phyloP scores from a whole-genome alignment of 2,113 vertebrate genomes.

The Halichoerus grypus region DNA sequence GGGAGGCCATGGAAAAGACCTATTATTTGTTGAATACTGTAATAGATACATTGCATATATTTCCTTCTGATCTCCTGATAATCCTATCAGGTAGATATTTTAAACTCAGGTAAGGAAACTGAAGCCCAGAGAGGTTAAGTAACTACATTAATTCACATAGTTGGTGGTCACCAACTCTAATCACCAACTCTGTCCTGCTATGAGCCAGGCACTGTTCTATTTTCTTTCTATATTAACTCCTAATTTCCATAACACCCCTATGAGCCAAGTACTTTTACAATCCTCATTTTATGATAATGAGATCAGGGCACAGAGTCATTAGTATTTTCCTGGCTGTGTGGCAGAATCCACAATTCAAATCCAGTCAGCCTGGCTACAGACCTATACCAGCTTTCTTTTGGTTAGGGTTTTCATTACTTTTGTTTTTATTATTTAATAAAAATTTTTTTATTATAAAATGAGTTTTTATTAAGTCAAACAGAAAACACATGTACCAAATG shows the following conservation, averaged over 20 bases:
- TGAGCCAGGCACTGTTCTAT: neutral
- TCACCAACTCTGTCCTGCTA: neutral
- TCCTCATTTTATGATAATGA: neutral
- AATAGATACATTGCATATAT: neutral
- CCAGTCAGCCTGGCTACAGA: neutral
- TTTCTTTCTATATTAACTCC: neutral
- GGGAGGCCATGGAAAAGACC: neutral
- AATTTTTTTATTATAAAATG: neutral
- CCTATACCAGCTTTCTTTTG: constrained; percentile 19
- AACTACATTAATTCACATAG: neutral
- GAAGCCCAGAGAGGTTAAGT: neutral
- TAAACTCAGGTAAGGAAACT: constrained; percentile 3
- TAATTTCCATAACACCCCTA: neutral
- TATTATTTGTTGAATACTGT: neutral
- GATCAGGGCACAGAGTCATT: neutral
- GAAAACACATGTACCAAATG: neutral
- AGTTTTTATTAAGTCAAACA: constrained; percentile 52
- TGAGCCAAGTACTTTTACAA: neutral
- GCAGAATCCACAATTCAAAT: neutral
- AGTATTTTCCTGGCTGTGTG: neutral
- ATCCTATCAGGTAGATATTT: constrained; percentile 10
- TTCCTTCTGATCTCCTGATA: constrained; percentile 22
- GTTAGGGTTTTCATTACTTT: constrained; percentile 6
- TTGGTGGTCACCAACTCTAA: neutral
- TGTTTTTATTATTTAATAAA: neutral